Evolutionary conservation across 1,140 invertebrate species (phyloP).

Genomic region (Bombus picipes): DNA sequence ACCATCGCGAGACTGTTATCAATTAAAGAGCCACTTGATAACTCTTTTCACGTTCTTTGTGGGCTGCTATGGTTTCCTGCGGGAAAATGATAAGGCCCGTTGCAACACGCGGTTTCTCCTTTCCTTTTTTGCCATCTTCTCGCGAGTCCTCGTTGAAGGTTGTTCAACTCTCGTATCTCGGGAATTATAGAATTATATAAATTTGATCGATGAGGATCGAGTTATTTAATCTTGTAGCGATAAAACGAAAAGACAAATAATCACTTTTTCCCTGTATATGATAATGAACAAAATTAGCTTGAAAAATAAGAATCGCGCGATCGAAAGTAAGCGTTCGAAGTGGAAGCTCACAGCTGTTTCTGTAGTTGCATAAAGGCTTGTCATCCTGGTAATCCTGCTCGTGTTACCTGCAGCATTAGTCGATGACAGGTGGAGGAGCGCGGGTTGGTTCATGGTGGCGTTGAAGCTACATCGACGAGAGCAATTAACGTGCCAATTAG

Average conservation of each 20-base stretch:
- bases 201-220: no score
- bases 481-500: conserved; percentile 76
- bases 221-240: no score
- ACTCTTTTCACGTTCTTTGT: not conserved
- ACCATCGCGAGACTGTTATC: conserved; percentile 5
- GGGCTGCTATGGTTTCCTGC: not conserved
- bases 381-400: conserved; percentile 44
- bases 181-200: not conserved
- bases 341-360: conserved; percentile 15
- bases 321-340: no score
- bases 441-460: not conserved
- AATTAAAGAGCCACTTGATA: conserved; percentile 4
- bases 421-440: not conserved
- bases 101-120: not conserved
- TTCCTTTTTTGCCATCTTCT: not conserved
- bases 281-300: no score
- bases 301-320: no score
- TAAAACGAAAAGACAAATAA: no score
- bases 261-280: no score
- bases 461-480: conserved; percentile 44
- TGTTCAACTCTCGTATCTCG: not conserved
- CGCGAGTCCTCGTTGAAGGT: not conserved
- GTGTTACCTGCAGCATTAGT: conserved; percentile 34
- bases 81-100: not conserved
- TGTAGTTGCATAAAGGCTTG: conserved; percentile 25